A percentile compares a stretch with the other conserved stretches of the same genome.
These are phyloP conservation scores for Caranx melampygus DNA, from an alignment of 2,113 vertebrate genomes.

Conservation along the genomic window DNA sequence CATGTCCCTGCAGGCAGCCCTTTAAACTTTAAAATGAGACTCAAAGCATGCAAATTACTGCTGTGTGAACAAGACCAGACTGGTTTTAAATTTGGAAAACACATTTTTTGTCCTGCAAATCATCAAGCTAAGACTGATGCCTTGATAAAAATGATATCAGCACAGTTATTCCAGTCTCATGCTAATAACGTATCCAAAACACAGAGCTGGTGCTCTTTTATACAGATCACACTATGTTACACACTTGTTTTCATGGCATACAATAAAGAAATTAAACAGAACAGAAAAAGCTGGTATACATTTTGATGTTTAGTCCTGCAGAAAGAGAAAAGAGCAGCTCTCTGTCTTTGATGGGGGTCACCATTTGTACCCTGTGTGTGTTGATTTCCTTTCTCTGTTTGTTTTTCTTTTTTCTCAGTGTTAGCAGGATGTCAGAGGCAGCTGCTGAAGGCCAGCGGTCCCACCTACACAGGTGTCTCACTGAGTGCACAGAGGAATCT, in stretches of 20 bases:
- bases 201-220: not conserved
- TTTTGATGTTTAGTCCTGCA: not conserved
- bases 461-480: constrained; percentile 7
- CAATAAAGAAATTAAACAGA: too few relatives aligned
- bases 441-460: constrained; percentile 49
- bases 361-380: not conserved
- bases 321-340: not conserved
- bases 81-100: not conserved
- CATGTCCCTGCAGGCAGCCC: not conserved
- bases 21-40: too few relatives aligned
- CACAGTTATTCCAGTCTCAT: not conserved
- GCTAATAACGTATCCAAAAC: not conserved
- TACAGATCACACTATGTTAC: too few relatives aligned
- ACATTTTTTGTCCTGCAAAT: not conserved
- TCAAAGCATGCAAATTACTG: too few relatives aligned
- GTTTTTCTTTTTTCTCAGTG: constrained; percentile 51
- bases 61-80: not conserved
- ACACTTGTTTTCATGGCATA: too few relatives aligned
- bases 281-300: not conserved
- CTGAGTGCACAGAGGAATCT: constrained; percentile 27
- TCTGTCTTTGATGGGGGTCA: not conserved
- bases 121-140: not conserved
- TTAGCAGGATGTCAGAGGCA: constrained; percentile 74
- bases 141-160: not conserved
- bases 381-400: constrained; percentile 4